These are phyloP conservation scores for Notodromas monacha DNA, from an alignment of 2,888 invertebrate species.

Conservation along the genomic window DNA sequence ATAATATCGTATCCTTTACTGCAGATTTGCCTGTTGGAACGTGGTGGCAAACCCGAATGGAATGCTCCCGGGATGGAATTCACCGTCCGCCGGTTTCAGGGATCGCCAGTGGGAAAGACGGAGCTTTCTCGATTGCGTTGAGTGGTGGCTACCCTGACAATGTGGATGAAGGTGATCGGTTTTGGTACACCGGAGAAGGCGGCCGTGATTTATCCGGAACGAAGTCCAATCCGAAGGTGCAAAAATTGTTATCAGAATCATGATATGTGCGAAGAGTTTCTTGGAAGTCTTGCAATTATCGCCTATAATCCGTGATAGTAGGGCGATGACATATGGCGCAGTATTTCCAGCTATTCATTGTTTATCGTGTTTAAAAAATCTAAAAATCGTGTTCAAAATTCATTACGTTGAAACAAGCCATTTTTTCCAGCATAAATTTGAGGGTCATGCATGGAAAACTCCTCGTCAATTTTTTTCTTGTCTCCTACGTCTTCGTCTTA, in stretches of 20 bases:
- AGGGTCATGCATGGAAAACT: too few relatives aligned
- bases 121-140: conserved; percentile 17
- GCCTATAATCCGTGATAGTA: too few relatives aligned
- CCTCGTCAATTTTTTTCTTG: too few relatives aligned
- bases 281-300: conserved; percentile 1
- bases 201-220: conserved; percentile 18
- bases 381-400: too few relatives aligned
- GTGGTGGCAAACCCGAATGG: conserved; percentile 15
- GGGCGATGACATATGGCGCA: too few relatives aligned
- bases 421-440: too few relatives aligned
- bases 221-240: conserved; percentile 15
- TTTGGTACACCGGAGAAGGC: conserved; percentile 18
- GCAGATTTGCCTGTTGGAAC: conserved; percentile 15
- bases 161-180: conserved; percentile 16
- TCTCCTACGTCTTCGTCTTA: too few relatives aligned
- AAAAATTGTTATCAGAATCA: not conserved
- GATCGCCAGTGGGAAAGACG: conserved; percentile 16
- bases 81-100: conserved; percentile 18
- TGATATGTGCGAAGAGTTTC: not conserved
- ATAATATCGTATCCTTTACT: too few relatives aligned
- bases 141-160: conserved; percentile 18
- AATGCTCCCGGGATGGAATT: conserved; percentile 15
- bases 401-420: too few relatives aligned
- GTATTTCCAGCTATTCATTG: too few relatives aligned
- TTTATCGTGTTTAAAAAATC: too few relatives aligned